Conservation (phyloP, 2,888 invertebrate species). For the Glaucopsyche alexis region DNA sequence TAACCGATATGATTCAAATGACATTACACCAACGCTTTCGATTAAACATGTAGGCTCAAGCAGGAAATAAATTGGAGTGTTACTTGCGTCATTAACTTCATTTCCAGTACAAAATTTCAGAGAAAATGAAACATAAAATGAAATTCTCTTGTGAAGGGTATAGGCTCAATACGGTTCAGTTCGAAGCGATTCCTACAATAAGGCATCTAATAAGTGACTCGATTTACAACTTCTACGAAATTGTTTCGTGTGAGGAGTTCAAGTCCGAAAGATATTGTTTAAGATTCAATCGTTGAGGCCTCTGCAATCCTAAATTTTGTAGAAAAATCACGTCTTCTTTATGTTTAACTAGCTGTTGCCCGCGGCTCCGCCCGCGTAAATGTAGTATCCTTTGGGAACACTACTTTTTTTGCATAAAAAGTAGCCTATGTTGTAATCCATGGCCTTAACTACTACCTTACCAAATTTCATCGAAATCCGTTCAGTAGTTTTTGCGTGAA, state of each 20-base stretch:
- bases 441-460: too few species aligned
- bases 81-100: constrained; percentile 1
- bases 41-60: constrained; percentile 1
- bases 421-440: too few species aligned
- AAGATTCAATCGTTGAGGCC: too few species aligned
- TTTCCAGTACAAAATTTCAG: background rate
- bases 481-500: too few species aligned
- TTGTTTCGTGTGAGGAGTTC: background rate
- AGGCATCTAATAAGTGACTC: background rate
- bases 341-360: too few species aligned
- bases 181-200: background rate
- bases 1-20: background rate
- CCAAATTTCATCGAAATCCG: too few species aligned
- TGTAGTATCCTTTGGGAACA: too few species aligned
- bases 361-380: too few species aligned
- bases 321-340: too few species aligned
- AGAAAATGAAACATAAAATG: constrained; percentile 14
- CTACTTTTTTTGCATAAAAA: too few species aligned
- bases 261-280: background rate
- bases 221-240: background rate
- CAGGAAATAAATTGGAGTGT: background rate
- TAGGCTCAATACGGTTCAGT: background rate
- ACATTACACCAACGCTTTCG: background rate
- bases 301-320: too few species aligned
- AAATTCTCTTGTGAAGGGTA: background rate